These are phyloP conservation scores for Nerophis lumbriciformis DNA, from an alignment of 2,113 vertebrate genomes.

Conservation along the genomic window DNA sequence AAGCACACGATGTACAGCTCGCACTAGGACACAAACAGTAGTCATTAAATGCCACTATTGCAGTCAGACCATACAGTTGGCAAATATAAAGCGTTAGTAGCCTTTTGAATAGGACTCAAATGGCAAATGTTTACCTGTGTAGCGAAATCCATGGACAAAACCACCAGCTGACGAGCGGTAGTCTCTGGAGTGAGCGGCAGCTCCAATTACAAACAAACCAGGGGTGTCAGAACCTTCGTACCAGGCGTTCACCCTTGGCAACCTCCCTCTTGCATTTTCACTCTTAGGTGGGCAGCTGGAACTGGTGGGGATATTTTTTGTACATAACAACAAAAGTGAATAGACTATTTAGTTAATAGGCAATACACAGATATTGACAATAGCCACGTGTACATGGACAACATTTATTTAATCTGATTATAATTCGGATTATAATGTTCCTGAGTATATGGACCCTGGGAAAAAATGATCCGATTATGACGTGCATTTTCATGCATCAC, in stretches of 20 bases:
- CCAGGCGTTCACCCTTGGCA: constrained; percentile 83
- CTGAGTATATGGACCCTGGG: too few relatives aligned
- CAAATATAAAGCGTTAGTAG: not conserved
- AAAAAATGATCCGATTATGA: too few relatives aligned
- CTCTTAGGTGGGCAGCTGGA: constrained; percentile 71
- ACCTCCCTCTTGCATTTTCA: constrained; percentile 76
- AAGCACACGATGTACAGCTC: constrained; percentile 83
- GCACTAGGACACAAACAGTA: constrained; percentile 63
- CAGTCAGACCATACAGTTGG: not conserved
- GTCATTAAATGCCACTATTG: not conserved
- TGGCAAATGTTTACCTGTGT: constrained; percentile 77
- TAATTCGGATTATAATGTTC: too few relatives aligned
- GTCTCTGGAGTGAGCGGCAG: constrained; percentile 88
- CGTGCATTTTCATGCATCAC: too few relatives aligned
- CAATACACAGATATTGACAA: too few relatives aligned
- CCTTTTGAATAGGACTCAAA: not conserved
- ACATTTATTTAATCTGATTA: too few relatives aligned
- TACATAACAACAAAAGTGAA: not conserved
- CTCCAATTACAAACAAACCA: constrained; percentile 86
- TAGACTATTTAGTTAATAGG: too few relatives aligned
- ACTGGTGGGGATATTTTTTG: constrained; percentile 52
- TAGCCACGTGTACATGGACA: too few relatives aligned
- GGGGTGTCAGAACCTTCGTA: constrained; percentile 81
- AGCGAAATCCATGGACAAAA: constrained; percentile 96
- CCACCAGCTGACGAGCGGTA: constrained; percentile 90